phyloP scores from a whole-genome alignment of 1,140 invertebrate species.

The Spodoptera litura region DNA sequence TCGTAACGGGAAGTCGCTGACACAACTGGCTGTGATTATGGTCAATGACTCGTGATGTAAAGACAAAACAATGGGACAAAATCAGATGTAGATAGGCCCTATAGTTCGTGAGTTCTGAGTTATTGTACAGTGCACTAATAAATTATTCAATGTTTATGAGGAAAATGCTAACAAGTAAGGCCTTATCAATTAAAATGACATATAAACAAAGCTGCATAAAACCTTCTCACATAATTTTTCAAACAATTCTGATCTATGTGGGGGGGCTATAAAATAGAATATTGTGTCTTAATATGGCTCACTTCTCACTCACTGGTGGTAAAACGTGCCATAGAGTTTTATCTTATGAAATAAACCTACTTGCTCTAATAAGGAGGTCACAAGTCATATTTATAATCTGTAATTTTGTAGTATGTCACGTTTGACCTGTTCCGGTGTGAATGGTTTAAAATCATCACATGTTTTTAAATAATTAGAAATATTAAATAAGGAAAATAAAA shows the following conservation, averaged over 20 bases:
- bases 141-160: slow-evolving; percentile 20
- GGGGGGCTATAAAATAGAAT: neutral
- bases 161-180: slow-evolving; percentile 48
- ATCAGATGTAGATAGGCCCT: slow-evolving; percentile 16
- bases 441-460: neutral
- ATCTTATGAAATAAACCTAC: neutral
- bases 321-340: neutral
- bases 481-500: neutral
- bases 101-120: neutral
- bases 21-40: slow-evolving; percentile 59
- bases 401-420: slow-evolving; percentile 4
- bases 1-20: slow-evolving; percentile 76
- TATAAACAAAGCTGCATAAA: neutral
- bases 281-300: neutral
- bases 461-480: neutral
- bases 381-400: slow-evolving; percentile 4
- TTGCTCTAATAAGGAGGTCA: slow-evolving; percentile 10
- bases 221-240: neutral
- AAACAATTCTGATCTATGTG: slow-evolving; percentile 5
- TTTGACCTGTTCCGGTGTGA: neutral
- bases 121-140: neutral
- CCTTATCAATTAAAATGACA: slow-evolving; percentile 61
- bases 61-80: slow-evolving; percentile 53
- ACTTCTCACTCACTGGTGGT: neutral
- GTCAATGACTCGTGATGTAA: slow-evolving; percentile 74